A percentile compares a stretch with the other conserved stretches of the same genome.
phyloP scores from a whole-genome alignment of 2,797 vertebrate genomes.

The Tangara arthus region DNA sequence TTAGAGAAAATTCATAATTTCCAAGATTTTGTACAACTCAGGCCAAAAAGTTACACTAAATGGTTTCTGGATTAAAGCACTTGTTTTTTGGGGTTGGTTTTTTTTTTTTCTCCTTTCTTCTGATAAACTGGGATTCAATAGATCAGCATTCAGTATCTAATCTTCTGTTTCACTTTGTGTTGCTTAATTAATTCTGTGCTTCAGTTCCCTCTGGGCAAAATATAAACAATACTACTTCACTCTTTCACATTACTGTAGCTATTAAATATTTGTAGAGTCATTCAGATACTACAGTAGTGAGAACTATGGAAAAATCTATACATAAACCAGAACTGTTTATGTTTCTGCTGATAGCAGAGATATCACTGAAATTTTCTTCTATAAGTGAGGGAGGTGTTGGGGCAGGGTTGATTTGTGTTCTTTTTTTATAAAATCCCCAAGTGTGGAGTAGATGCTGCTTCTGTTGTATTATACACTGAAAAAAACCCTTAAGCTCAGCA shows the following conservation, averaged over 20 bases:
- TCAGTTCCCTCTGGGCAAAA: neutral
- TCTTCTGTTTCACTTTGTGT: neutral
- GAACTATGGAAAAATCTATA: conserved; percentile 19
- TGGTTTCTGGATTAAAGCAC: neutral
- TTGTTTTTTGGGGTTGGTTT: too few relatives aligned
- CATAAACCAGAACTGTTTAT: conserved; percentile 24
- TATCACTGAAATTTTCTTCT: neutral
- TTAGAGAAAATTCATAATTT: neutral
- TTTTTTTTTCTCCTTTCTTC: neutral
- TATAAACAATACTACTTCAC: neutral
- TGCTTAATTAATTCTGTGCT: neutral
- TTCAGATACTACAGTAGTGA: conserved; percentile 14
- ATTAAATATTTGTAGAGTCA: neutral
- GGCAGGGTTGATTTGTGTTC: neutral
- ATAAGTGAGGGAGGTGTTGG: neutral
- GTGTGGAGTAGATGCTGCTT: neutral
- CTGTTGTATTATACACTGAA: neutral
- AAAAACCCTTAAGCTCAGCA: neutral
- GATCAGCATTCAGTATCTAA: neutral
- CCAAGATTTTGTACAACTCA: neutral
- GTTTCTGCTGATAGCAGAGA: conserved; percentile 20
- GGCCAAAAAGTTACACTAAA: neutral
- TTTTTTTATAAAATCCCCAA: neutral
- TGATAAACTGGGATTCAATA: neutral
- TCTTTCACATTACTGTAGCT: neutral